Percentiles rank a stretch among this genome's conserved stretches.
These are phyloP conservation scores for Steinernema feltiae DNA, from an alignment of 1,140 invertebrate genomes.

Conservation along the genomic window DNA sequence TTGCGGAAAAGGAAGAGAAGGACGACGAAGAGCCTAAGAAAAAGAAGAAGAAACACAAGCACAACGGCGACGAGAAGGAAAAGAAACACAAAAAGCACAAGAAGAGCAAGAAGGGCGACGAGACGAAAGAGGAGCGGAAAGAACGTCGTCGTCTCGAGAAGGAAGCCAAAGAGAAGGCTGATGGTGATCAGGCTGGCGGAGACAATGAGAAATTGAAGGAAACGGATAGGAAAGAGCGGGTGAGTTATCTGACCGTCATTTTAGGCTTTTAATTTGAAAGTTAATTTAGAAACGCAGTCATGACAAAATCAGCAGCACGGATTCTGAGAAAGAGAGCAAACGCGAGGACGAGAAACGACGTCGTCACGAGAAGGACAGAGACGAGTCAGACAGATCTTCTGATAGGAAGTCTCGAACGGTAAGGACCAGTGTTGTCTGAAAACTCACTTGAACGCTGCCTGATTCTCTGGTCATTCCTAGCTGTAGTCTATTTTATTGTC, in stretches of 20 bases:
- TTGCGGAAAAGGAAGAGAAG: not conserved
- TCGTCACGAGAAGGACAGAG: conserved; percentile 15
- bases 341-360: conserved; percentile 9
- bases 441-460: too few species aligned
- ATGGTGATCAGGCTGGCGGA: too few species aligned
- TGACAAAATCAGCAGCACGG: too few species aligned
- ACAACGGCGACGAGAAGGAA: not conserved
- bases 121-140: conserved; percentile 12
- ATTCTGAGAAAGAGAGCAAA: conserved; percentile 19
- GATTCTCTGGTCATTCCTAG: too few species aligned
- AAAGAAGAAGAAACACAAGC: not conserved
- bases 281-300: too few species aligned
- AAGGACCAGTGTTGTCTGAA: too few species aligned
- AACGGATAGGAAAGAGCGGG: conserved; percentile 11
- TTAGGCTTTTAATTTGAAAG: too few species aligned
- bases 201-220: conserved; percentile 14
- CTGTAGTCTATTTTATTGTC: too few species aligned
- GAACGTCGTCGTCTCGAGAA: not conserved
- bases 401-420: too few species aligned
- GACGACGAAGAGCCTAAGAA: conserved; percentile 14
- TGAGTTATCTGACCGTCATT: too few species aligned
- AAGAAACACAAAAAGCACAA: conserved; percentile 22
- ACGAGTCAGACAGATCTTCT: too few species aligned
- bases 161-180: conserved; percentile 17
- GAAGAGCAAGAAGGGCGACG: conserved; percentile 17